Base-by-base conservation (phyloP, 2,113 vertebrate genomes). In the Neoarius graeffei region DNA sequence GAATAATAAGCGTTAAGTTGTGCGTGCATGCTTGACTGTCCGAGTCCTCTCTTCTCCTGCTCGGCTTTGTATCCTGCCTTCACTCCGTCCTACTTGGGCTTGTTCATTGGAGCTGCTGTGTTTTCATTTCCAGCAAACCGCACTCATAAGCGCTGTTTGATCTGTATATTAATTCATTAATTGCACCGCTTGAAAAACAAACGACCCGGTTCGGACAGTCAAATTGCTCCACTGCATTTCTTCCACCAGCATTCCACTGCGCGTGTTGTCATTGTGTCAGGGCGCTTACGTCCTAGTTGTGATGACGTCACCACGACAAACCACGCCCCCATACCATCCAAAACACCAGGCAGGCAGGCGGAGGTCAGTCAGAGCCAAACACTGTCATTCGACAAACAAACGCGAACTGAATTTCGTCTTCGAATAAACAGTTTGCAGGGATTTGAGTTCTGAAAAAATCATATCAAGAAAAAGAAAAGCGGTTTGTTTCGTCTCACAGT, bases 161-260 rank as follows among this genome's bases (percentile, higher is more conserved):
- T 17, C 11, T 1, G 48, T 48, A n/a, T 19, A 4, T 42, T 3
- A 4, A 42, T 42, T 42, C 3, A 30, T 30, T 30, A 42, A 42
- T 3, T 42, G 35, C 35, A 42, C 2, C 35, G 2, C 35, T 35
- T 42, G 3, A 42, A 42, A 42, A 2, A 42, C 2, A 42, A 42
- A 42, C 35, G 3, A 3, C 42, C 1, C 20, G 88, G 14, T 79
- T 35, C 81, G 56, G 87, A 83, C 50, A 14, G 80, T 81, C 5
- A 91, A 92, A 94, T n/a, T 93, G 94, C 93, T 90, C 91, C 66
- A 93, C 90, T 91, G 88, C 91, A 83, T 89, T 94, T 93, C 91
- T 93, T 93, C 94, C 93, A 92, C 93, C 94, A 69, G 95, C 94
- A 96, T 94, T 95, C 89, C 90, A 89, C 93, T 91, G 93, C 91